Evolutionary conservation across 2,797 vertebrate species (phyloP).

Genomic region (Molothrus ater): DNA sequence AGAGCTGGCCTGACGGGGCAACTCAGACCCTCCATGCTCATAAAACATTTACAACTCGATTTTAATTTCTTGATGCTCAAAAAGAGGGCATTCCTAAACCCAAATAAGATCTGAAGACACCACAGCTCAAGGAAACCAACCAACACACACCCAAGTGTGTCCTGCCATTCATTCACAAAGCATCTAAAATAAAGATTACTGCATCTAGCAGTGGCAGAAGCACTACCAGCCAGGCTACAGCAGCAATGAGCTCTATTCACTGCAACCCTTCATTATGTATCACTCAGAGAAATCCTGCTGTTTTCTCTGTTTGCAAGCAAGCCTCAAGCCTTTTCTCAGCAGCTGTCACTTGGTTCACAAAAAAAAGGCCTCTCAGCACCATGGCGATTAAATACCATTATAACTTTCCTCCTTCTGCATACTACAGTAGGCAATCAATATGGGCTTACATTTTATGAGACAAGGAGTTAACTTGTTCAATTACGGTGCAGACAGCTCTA

Average conservation of each 20-base stretch:
- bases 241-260: background rate
- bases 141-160: fast-evolving
- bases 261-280: background rate
- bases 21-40: background rate
- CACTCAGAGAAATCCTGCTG: conserved; percentile 46
- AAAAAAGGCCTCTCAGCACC: conserved; percentile 64
- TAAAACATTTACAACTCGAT: background rate
- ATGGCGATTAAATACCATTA: conserved; percentile 80
- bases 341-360: conserved; percentile 69
- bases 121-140: background rate
- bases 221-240: background rate
- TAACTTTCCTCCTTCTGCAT: conserved; percentile 82
- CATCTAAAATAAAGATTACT: background rate
- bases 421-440: conserved; percentile 90
- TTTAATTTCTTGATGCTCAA: background rate
- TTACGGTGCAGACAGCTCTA: conserved; percentile 98
- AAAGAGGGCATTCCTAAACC: background rate
- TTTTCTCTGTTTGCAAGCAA: conserved; percentile 56
- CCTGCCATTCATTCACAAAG: background rate
- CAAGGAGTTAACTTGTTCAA: conserved; percentile 99
- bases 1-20: background rate
- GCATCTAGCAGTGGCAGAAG: background rate
- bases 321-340: conserved; percentile 59
- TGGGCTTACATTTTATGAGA: conserved; percentile 97
- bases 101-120: background rate